Evolutionary conservation across 2,113 vertebrate genomes (phyloP), one percentile per base, ranked within the genome.

Genomic region (Lasiurus cinereus): DNA sequence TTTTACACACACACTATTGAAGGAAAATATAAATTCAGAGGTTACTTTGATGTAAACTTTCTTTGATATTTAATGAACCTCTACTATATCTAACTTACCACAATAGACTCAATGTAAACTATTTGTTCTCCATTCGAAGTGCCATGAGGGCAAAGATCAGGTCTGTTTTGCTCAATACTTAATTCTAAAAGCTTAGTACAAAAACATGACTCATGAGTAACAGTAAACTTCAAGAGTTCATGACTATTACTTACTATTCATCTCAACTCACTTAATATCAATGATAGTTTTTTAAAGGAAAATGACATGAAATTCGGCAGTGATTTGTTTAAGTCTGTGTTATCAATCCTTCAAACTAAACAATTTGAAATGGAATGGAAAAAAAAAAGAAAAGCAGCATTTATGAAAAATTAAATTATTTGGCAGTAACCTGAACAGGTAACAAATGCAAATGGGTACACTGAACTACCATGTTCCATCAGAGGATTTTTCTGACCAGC

Each of bases 1-100:
- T 9, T 8, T 29, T 36, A 54, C 70, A 31, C 1, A 69, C 31
- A 56, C 90, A 39, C 59, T 16, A 21, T 29, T 69, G 43, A 93
- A 93, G 22, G n/a, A 33, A 78, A 91, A 87, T 77, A 59, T 31
- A 92, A 94, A 82, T 16, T 87, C 76, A 95, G 83, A 83, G 27
- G 62, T 84, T 79, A 86, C 12, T 83, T 36, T 92, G 66, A 88
- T 52, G 48, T 24, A 89, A 82, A 84, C 22, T 76, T 83, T 76
- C 8, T 80, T 87, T 46, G 62, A 69, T 9, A 93, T 62, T 78
- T 69, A 74, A 79, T 50, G 2, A 85, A 93, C 22, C 22, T 52
- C 24, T 72, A 84, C 5, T 59, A n/a, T n/a, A 73, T 43, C 18
- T 88, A 92, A 90, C 27, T 59, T 84, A 50, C 46, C 84, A 54